Evolutionary conservation across 2,888 invertebrate genomes (phyloP).

Genomic region (Caenorhabditis sp.): DNA sequence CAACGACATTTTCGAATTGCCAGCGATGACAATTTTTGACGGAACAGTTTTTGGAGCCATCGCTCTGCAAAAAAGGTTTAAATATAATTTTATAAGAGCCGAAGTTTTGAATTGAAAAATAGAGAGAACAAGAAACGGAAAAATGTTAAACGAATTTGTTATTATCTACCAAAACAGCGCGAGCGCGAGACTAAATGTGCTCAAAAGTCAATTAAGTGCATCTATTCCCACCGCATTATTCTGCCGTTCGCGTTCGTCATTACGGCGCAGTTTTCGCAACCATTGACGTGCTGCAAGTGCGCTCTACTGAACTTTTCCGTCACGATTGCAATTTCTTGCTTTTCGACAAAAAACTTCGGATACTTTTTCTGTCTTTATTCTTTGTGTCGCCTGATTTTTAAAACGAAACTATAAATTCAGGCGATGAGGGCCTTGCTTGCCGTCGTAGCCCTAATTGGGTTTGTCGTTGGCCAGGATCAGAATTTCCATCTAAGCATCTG

Average conservation of each 20-base stretch:
- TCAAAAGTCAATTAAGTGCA: too few species aligned
- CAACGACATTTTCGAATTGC: constrained; percentile 53
- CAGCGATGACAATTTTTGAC: constrained; percentile 58
- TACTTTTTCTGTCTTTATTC: neutral
- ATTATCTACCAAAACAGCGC: too few species aligned
- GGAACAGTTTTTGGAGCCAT: constrained; percentile 47
- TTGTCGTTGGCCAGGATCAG: constrained; percentile 5
- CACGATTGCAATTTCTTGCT: constrained; percentile 5
- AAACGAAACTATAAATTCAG: constrained; percentile 3
- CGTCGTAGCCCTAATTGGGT: constrained; percentile 6
- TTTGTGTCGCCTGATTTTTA: neutral
- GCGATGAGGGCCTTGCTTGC: constrained; percentile 19
- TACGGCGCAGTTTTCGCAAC: neutral
- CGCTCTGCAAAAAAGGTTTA: neutral
- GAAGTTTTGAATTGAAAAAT: too few species aligned
- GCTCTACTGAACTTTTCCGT: constrained; percentile 21
- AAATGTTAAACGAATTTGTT: too few species aligned
- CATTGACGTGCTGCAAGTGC: constrained; percentile 7
- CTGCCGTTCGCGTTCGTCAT: too few species aligned
- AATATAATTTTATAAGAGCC: too few species aligned
- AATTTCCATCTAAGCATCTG: constrained; percentile 13
- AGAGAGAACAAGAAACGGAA: too few species aligned
- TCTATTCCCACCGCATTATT: too few species aligned
- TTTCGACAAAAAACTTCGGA: neutral
- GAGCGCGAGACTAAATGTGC: too few species aligned